Evolutionary conservation across 2,797 vertebrate species (phyloP), one percentile per base, ranked within the genome.

Genomic region (Hydrocynus forskahlii): DNA sequence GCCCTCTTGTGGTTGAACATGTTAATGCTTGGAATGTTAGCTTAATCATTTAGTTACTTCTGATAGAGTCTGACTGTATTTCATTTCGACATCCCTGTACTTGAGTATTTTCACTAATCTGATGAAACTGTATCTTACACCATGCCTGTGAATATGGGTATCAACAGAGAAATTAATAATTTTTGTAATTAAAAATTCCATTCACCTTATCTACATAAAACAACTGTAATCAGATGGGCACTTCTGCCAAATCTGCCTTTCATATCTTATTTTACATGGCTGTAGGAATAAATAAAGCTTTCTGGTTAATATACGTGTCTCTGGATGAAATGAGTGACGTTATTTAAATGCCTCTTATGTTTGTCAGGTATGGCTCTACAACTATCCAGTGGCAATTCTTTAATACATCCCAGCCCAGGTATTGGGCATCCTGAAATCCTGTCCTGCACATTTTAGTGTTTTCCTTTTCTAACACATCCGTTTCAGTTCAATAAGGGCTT

Each of bases 171-270:
- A 29, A 5, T 21, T 35, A 70, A 35, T n/a, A 19, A 43, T 13
- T 67, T 71, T 50, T 75, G 0, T 43, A 23, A 19, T 68, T 23
- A 23, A 2, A 64, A 63, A 9, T 71, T 64, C 29, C 8, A 57
- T 73, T 84, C 25, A 70, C 19, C 40, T 68, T 38, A 35, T 78
- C n/a, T n/a, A n/a, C 7, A 68, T 5, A 50, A 6, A 21, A 17
- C 19, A 79, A 64, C 13, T 7, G 50, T 74, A 59, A 76, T 16
- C 16, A 67, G 76, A 60, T 57, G 66, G 73, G 29, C 35, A 71
- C 55, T 68, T 78, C 35, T n/a, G 43, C 62, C 75, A 79, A 80
- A 77, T 76, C 60, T 67, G 48, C 19, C 7, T 48, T 38, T 79
- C 3, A 7, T 71, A 62, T 64, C 10, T 55, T 66, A 43, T 40